Conservation (phyloP, 1,140 invertebrate species). For the Drosophila sucinea region DNA sequence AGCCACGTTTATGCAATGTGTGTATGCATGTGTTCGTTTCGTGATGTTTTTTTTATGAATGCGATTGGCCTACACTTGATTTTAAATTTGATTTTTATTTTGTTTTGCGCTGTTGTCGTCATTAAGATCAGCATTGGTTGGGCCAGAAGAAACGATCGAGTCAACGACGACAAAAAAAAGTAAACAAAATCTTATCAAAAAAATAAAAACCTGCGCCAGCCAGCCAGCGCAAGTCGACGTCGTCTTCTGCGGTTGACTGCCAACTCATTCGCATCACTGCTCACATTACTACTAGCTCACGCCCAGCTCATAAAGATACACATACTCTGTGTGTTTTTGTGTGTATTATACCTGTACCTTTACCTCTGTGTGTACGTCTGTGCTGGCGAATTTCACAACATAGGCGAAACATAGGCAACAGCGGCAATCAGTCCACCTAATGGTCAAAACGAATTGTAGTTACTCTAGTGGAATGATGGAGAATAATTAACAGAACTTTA, state of each 20-base stretch:
- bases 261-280: slow-evolving; percentile 32
- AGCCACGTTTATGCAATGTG: not conserved
- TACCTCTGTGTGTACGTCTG: not conserved
- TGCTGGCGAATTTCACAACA: slow-evolving; percentile 19
- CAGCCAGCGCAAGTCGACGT: not conserved
- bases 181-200: slow-evolving; percentile 62
- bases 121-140: slow-evolving; percentile 11
- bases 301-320: slow-evolving; percentile 54
- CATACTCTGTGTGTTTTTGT: not conserved
- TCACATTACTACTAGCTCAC: slow-evolving; percentile 31
- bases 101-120: slow-evolving; percentile 14
- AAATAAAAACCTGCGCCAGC: slow-evolving; percentile 20
- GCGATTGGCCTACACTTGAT: slow-evolving; percentile 19
- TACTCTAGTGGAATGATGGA: not conserved
- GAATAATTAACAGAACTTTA: no score
- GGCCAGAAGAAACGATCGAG: not conserved
- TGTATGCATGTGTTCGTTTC: slow-evolving; percentile 17
- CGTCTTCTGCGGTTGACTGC: slow-evolving; percentile 14
- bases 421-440: not conserved
- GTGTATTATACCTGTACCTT: not conserved
- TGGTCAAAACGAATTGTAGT: not conserved
- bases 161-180: slow-evolving; percentile 20
- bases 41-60: slow-evolving; percentile 12
- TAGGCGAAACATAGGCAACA: not conserved
- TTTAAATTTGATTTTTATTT: slow-evolving; percentile 10